Conservation (phyloP, 2,888 invertebrate species). For the Callimorpha dominula region DNA sequence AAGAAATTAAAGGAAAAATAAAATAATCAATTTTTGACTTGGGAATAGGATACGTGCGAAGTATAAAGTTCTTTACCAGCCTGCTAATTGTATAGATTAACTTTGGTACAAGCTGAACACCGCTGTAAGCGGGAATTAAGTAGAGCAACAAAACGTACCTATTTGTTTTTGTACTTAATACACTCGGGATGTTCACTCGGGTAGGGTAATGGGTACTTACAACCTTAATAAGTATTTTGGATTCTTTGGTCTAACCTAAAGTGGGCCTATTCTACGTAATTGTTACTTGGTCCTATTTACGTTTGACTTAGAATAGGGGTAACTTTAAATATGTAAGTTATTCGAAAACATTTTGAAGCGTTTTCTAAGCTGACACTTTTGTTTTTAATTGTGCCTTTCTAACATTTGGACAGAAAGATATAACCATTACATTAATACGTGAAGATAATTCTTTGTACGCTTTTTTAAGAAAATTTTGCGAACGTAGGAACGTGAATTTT, state of each 20-base stretch:
- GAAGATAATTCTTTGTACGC: no score
- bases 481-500: no score
- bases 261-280: slow-evolving; percentile 44
- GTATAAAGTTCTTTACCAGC: slow-evolving; percentile 27
- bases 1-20: not conserved
- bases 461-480: no score
- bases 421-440: no score
- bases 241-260: slow-evolving; percentile 51
- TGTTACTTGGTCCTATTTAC: slow-evolving; percentile 43
- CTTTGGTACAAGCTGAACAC: slow-evolving; percentile 30
- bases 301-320: slow-evolving; percentile 32
- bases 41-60: slow-evolving; percentile 15
- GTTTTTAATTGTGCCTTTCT: no score
- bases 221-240: slow-evolving; percentile 54
- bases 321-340: slow-evolving; percentile 14
- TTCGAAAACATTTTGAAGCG: no score
- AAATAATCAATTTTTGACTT: not conserved
- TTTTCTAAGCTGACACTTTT: no score
- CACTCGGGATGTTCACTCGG: slow-evolving; percentile 44
- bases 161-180: slow-evolving; percentile 51
- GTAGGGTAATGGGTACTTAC: slow-evolving; percentile 47
- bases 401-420: no score
- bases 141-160: slow-evolving; percentile 45
- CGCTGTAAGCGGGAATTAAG: slow-evolving; percentile 46
- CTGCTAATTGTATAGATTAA: slow-evolving; percentile 38